phyloP scores from a whole-genome alignment of 2,888 invertebrate species.

The Margaritifera margaritifera region DNA sequence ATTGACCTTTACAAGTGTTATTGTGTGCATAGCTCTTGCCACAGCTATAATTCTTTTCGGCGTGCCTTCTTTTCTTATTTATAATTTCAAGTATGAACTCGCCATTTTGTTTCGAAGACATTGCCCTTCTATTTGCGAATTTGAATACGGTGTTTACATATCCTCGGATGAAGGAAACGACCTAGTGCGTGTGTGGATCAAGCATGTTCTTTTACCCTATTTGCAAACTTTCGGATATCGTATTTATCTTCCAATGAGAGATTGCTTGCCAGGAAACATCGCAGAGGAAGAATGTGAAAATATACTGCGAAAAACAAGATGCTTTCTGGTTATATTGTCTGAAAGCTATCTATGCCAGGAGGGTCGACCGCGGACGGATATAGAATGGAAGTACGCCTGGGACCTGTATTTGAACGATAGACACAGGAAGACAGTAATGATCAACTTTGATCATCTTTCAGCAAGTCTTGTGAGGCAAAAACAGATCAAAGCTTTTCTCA shows the following conservation, averaged over 20 bases:
- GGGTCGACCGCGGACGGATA: background rate
- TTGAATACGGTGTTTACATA: conserved; percentile 7
- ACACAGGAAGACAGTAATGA: background rate
- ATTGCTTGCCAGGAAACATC: background rate
- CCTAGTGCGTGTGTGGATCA: conserved; percentile 1
- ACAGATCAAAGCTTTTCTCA: conserved; percentile 4
- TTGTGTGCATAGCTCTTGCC: too few species aligned
- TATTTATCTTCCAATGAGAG: conserved; percentile 7
- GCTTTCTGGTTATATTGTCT: conserved; percentile 4
- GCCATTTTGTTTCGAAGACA: too few species aligned
- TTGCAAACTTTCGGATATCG: conserved; percentile 2
- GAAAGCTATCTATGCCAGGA: background rate
- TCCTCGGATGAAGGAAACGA: conserved; percentile 8
- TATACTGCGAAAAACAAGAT: background rate
- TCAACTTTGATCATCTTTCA: conserved; percentile 11
- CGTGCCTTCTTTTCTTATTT: too few species aligned
- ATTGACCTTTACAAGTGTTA: too few species aligned
- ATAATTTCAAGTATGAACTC: too few species aligned
- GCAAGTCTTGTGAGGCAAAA: background rate
- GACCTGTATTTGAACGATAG: background rate
- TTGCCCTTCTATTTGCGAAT: too few species aligned
- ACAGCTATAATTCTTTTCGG: too few species aligned
- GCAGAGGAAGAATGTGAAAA: conserved; percentile 3
- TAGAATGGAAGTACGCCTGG: conserved; percentile 17
- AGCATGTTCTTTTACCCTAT: background rate